phyloP scores from a whole-genome alignment of 2,888 invertebrate species.

The Harmothoe impar region DNA sequence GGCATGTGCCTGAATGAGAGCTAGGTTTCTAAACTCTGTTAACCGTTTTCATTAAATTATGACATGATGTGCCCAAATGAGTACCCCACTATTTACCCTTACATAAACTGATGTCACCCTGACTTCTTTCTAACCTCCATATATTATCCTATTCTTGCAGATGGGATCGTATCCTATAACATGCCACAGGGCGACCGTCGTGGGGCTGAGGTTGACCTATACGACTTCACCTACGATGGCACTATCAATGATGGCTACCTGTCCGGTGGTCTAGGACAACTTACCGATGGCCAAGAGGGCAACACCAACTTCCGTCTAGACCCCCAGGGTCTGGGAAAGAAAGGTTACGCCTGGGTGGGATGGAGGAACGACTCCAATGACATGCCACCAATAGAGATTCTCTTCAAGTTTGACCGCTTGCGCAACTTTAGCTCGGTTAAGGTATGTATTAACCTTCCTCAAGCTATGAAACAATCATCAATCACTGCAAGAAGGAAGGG shows the following conservation, averaged over 20 bases:
- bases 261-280: conserved; percentile 91
- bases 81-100: too few relatives aligned
- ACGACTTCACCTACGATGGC: conserved; percentile 93
- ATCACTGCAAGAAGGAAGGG: too few relatives aligned
- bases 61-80: too few relatives aligned
- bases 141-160: conserved; percentile 84
- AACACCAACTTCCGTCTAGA: conserved; percentile 88
- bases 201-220: conserved; percentile 91
- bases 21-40: too few relatives aligned
- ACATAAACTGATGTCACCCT: too few relatives aligned
- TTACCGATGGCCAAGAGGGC: conserved; percentile 91
- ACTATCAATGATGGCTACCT: conserved; percentile 85
- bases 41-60: too few relatives aligned
- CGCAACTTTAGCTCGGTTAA: conserved; percentile 45
- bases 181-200: conserved; percentile 94
- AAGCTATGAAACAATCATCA: too few relatives aligned
- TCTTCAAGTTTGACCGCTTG: conserved; percentile 91
- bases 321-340: conserved; percentile 62
- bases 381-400: conserved; percentile 88
- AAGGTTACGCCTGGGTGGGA: conserved; percentile 92
- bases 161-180: conserved; percentile 92
- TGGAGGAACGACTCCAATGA: conserved; percentile 89
- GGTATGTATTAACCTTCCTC: not conserved
- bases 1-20: too few relatives aligned
- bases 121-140: not conserved